Conservation (phyloP, 2,113 vertebrate species). For the Silurus glanis region DNA sequence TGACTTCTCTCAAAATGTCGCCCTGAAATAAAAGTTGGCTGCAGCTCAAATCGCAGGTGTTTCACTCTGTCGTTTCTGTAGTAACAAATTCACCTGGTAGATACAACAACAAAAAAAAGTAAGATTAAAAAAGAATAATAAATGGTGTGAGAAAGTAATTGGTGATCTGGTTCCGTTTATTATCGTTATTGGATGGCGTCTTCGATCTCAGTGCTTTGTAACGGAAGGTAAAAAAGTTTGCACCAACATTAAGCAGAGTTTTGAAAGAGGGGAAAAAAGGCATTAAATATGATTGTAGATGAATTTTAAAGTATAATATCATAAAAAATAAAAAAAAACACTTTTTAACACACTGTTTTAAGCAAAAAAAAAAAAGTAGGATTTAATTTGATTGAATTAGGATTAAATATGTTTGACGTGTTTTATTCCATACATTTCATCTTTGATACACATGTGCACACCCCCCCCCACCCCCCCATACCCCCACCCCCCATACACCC, state of each 20-base stretch:
- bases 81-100: neutral
- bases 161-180: neutral
- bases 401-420: too few relatives aligned
- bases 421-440: neutral
- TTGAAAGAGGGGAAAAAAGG: neutral
- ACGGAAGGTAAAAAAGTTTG: too few relatives aligned
- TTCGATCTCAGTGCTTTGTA: neutral
- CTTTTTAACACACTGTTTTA: neutral
- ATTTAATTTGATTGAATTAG: too few relatives aligned
- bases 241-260: neutral
- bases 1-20: neutral
- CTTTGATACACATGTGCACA: neutral
- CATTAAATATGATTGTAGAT: neutral
- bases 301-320: neutral
- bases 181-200: neutral
- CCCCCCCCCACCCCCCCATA: neutral
- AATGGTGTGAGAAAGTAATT: neutral
- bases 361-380: neutral
- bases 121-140: neutral
- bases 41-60: neutral
- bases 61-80: neutral
- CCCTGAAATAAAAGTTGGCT: neutral
- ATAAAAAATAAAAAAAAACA: neutral
- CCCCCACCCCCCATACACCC: neutral
- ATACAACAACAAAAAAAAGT: neutral